These are phyloP conservation scores for Heliconius himera DNA, from an alignment of 1,140 invertebrate genomes.

Conservation along the genomic window DNA sequence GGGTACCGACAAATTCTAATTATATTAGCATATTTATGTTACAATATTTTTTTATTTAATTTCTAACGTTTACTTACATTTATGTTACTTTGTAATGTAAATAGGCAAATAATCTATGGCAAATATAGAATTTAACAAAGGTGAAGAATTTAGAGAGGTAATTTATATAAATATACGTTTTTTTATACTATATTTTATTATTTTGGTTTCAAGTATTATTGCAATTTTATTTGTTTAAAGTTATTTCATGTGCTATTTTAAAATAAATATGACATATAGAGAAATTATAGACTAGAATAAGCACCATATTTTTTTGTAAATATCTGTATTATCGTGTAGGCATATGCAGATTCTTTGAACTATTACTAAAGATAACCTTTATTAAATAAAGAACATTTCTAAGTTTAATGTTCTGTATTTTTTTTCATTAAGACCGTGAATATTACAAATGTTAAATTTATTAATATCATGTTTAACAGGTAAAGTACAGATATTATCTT, in stretches of 20 bases:
- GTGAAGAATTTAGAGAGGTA: not conserved
- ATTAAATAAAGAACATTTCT: not conserved
- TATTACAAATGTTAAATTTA: not conserved
- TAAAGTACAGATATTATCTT: slow-evolving; percentile 8
- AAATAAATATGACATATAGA: not conserved
- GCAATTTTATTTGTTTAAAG: not conserved
- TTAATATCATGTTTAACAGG: not conserved
- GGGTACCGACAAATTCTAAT: too few relatives aligned
- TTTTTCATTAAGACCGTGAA: not conserved
- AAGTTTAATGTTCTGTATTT: not conserved
- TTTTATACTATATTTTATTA: not conserved
- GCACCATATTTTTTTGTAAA: slow-evolving; percentile 3
- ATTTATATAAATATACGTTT: not conserved
- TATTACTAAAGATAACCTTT: not conserved
- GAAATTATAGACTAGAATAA: not conserved
- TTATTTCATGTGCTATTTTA: not conserved
- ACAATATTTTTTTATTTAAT: too few relatives aligned
- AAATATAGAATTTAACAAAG: not conserved
- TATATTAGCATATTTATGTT: too few relatives aligned
- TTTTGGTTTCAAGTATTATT: not conserved
- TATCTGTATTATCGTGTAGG: not conserved
- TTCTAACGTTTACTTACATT: too few relatives aligned
- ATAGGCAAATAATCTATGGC: too few relatives aligned
- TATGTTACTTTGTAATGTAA: too few relatives aligned
- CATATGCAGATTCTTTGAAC: not conserved